phyloP scores from a whole-genome alignment of 2,797 vertebrate genomes.

The Pangasius djambal region DNA sequence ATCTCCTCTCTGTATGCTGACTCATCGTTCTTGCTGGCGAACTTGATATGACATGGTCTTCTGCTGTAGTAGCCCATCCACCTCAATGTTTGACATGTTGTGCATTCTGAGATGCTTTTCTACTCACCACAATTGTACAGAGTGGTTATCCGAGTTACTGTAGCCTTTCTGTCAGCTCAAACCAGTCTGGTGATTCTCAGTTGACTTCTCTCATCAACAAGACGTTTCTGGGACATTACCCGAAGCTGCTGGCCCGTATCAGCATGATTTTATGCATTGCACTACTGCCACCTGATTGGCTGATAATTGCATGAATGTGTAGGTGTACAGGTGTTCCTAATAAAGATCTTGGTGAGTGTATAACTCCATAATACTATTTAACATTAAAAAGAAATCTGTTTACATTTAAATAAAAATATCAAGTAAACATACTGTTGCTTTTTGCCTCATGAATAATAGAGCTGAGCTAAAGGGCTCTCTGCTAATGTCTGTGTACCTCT shows the following conservation, averaged over 20 bases:
- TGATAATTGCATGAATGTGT: neutral
- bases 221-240: neutral
- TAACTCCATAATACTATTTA: neutral
- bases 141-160: neutral
- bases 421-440: neutral
- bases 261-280: neutral
- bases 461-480: neutral
- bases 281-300: neutral
- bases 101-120: neutral
- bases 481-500: conserved; percentile 55
- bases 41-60: neutral
- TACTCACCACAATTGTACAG: neutral
- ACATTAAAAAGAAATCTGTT: neutral
- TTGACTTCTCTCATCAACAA: neutral
- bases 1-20: too few species aligned
- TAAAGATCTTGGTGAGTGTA: neutral
- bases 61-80: neutral
- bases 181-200: neutral
- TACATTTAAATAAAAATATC: neutral
- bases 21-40: neutral
- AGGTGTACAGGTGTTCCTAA: neutral
- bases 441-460: conserved; percentile 5
- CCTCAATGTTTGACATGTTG: neutral
- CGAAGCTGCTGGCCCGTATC: neutral
- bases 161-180: neutral